Evolutionary conservation across 1,140 invertebrate genomes (phyloP).

Genomic region (Halesus radiatus): DNA sequence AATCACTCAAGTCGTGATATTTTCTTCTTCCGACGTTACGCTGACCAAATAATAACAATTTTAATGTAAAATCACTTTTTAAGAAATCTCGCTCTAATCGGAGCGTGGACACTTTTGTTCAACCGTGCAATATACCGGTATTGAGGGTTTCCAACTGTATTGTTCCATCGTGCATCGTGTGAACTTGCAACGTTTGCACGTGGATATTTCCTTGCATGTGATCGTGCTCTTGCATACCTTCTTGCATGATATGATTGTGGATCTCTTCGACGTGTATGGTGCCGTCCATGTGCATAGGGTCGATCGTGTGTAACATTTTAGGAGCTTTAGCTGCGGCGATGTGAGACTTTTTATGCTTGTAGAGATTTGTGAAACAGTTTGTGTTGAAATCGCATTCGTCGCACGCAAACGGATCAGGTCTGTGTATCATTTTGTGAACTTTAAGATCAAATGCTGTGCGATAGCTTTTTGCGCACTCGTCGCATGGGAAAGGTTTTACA

Average conservation of each 20-base stretch:
- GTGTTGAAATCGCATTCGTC: constrained; percentile 41
- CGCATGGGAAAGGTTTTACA: constrained; percentile 23
- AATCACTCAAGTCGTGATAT: too few relatives aligned
- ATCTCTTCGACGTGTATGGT: not conserved
- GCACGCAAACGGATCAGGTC: constrained; percentile 36
- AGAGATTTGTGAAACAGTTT: constrained; percentile 31
- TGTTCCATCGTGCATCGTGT: not conserved
- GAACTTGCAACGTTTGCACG: not conserved
- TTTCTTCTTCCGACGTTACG: too few relatives aligned
- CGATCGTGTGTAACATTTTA: not conserved
- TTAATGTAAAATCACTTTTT: constrained; percentile 15
- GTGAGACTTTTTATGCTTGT: constrained; percentile 38
- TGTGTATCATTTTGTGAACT: constrained; percentile 36
- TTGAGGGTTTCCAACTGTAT: not conserved
- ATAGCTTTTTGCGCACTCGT: constrained; percentile 32
- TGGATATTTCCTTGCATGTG: not conserved
- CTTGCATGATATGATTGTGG: not conserved
- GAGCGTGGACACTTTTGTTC: not conserved
- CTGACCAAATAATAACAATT: not conserved
- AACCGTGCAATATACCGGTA: not conserved
- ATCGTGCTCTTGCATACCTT: not conserved
- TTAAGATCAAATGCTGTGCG: constrained; percentile 28
- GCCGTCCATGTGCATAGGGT: not conserved
- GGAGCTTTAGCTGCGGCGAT: constrained; percentile 1
- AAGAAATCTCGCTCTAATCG: not conserved